Percentiles rank a stretch among this genome's conserved stretches.
Conservation (phyloP, 2,888 invertebrate species). For the Archips xylosteana region DNA sequence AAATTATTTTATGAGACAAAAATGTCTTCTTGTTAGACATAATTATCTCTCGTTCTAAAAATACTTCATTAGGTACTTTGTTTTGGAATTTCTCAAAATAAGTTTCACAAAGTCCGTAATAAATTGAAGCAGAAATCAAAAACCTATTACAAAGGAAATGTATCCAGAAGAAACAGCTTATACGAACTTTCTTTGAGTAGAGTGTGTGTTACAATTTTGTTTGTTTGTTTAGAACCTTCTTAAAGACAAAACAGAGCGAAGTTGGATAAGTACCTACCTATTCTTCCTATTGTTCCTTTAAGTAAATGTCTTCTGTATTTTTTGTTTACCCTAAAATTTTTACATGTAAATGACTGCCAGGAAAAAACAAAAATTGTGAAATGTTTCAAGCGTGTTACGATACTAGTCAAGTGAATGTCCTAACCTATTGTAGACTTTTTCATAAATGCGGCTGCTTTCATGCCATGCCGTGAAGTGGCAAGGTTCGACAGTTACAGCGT, state of each 20-base stretch:
- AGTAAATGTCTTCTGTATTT: not conserved
- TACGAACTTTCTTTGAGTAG: constrained; percentile 1
- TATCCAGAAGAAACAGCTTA: constrained; percentile 1
- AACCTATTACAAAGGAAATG: not conserved
- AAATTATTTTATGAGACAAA: too few species aligned
- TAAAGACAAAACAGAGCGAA: constrained; percentile 3
- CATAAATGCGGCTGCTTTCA: too few species aligned
- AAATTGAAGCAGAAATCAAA: not conserved
- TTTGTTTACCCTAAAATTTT: not conserved
- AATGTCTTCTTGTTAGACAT: too few species aligned
- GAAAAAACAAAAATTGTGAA: not conserved
- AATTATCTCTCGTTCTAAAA: not conserved
- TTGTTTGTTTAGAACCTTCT: constrained; percentile 6
- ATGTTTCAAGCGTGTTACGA: not conserved
- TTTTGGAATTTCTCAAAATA: not conserved
- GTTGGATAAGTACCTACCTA: constrained; percentile 6
- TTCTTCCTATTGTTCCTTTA: not conserved
- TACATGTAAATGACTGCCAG: not conserved
- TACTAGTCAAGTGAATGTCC: too few species aligned
- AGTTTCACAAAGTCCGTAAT: not conserved
- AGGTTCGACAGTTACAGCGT: not conserved
- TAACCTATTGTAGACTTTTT: too few species aligned
- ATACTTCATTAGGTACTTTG: not conserved
- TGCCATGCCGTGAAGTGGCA: not conserved
- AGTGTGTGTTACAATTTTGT: constrained; percentile 11